Evolutionary conservation across 2,888 invertebrate genomes (phyloP).

Genomic region (Dexiosoma caninum): DNA sequence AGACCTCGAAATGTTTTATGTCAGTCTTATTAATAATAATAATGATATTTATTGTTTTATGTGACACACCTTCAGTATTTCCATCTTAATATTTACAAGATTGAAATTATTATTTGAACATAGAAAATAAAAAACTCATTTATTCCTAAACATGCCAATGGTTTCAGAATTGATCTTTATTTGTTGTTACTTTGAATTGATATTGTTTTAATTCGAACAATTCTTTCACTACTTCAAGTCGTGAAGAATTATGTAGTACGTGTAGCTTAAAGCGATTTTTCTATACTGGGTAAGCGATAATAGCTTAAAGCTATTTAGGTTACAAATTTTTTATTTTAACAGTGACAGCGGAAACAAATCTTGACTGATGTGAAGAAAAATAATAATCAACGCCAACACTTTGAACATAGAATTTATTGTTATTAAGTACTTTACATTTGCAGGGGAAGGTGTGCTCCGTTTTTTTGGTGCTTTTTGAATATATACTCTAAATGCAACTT

Average conservation of each 20-base stretch:
- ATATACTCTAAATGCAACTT: no score
- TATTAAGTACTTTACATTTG: background rate
- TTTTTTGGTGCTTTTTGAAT: no score
- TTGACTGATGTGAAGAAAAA: conserved; percentile 6
- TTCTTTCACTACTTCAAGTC: conserved; percentile 2
- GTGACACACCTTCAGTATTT: conserved; percentile 39
- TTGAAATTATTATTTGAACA: conserved; percentile 13
- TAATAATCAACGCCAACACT: conserved; percentile 36
- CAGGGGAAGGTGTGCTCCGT: background rate
- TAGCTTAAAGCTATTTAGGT: conserved; percentile 54
- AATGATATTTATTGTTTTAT: conserved; percentile 30
- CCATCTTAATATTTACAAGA: conserved; percentile 29
- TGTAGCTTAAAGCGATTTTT: conserved; percentile 11
- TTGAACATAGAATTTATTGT: background rate
- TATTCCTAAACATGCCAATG: conserved; percentile 6
- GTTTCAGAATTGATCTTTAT: background rate
- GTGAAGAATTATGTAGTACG: background rate
- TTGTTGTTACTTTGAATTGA: background rate
- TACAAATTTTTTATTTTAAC: conserved; percentile 2
- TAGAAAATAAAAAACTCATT: background rate
- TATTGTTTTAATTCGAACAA: background rate
- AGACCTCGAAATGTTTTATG: conserved; percentile 60
- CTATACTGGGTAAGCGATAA: conserved; percentile 20
- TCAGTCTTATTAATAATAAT: conserved; percentile 54
- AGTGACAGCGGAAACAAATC: conserved; percentile 12